Percentiles rank a stretch among this genome's conserved stretches.
Evolutionary conservation across 2,888 invertebrate genomes (phyloP).

Genomic region (Adelognathus sp.): DNA sequence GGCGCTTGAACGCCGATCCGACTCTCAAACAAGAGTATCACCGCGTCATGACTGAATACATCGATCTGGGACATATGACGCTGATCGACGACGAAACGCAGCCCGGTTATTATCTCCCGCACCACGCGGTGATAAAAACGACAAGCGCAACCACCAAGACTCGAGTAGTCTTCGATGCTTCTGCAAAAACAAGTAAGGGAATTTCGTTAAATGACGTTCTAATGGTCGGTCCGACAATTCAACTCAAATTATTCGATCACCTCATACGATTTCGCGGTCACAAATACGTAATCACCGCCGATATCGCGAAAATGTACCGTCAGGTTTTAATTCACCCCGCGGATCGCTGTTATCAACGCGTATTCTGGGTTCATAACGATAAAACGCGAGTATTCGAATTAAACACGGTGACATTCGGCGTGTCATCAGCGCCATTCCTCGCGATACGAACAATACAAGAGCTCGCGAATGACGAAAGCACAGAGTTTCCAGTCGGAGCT

Average conservation of each 20-base stretch:
- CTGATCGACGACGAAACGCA: slow-evolving; percentile 29
- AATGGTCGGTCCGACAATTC: slow-evolving; percentile 49
- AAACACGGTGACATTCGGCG: slow-evolving; percentile 53
- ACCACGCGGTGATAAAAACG: slow-evolving; percentile 42
- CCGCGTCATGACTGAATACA: slow-evolving; percentile 43
- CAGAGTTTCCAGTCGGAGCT: slow-evolving; percentile 39
- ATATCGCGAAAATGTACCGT: slow-evolving; percentile 55
- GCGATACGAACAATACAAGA: slow-evolving; percentile 51
- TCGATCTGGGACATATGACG: slow-evolving; percentile 43
- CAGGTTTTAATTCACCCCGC: slow-evolving; percentile 45
- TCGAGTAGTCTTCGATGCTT: slow-evolving; percentile 44
- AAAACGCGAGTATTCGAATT: slow-evolving; percentile 26
- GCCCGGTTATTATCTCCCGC: slow-evolving; percentile 47
- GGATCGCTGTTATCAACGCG: slow-evolving; percentile 49
- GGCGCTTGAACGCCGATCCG: slow-evolving; percentile 21
- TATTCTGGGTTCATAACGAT: slow-evolving; percentile 37
- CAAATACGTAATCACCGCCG: slow-evolving; percentile 51
- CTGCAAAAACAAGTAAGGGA: slow-evolving; percentile 18
- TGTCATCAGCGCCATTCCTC: slow-evolving; percentile 50
- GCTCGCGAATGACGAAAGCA: slow-evolving; percentile 57
- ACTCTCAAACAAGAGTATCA: slow-evolving; percentile 35
- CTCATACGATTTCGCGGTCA: slow-evolving; percentile 46
- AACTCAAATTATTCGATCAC: slow-evolving; percentile 39
- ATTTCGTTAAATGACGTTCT: slow-evolving; percentile 47
- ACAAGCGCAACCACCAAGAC: slow-evolving; percentile 42